phyloP scores from a whole-genome alignment of 2,888 invertebrate species.

The Cantharis flavilabris region DNA sequence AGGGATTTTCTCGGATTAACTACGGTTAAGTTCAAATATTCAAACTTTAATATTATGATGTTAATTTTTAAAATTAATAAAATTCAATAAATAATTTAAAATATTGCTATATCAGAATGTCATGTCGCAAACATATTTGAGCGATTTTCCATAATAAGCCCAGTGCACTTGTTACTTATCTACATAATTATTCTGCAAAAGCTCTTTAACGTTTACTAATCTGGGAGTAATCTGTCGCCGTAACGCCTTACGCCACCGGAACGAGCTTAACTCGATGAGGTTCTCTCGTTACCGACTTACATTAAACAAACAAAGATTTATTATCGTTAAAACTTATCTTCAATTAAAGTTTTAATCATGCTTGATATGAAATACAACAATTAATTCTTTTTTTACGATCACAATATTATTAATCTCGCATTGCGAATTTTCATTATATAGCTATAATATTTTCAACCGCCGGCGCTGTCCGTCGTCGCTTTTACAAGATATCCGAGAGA shows the following conservation, averaged over 20 bases:
- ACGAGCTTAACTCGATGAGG: slow-evolving; percentile 18
- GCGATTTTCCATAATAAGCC: slow-evolving; percentile 15
- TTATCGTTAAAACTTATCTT: neutral
- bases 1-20: no score
- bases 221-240: slow-evolving; percentile 23
- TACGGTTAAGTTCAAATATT: no score
- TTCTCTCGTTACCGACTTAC: slow-evolving; percentile 13
- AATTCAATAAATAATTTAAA: no score
- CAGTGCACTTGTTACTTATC: slow-evolving; percentile 30
- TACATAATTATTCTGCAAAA: slow-evolving; percentile 30
- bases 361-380: neutral
- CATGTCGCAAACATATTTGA: neutral
- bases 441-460: neutral
- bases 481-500: slow-evolving; percentile 12
- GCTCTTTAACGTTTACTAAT: slow-evolving; percentile 27
- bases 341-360: neutral
- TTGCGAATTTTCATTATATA: neutral
- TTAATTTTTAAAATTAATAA: no score
- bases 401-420: neutral
- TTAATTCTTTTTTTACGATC: neutral
- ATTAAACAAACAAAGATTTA: slow-evolving; percentile 2
- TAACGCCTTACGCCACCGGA: slow-evolving; percentile 24
- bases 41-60: no score
- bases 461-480: slow-evolving; percentile 10
- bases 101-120: neutral